Conservation (phyloP, 2,113 vertebrate species). For the Alosa alosa region DNA sequence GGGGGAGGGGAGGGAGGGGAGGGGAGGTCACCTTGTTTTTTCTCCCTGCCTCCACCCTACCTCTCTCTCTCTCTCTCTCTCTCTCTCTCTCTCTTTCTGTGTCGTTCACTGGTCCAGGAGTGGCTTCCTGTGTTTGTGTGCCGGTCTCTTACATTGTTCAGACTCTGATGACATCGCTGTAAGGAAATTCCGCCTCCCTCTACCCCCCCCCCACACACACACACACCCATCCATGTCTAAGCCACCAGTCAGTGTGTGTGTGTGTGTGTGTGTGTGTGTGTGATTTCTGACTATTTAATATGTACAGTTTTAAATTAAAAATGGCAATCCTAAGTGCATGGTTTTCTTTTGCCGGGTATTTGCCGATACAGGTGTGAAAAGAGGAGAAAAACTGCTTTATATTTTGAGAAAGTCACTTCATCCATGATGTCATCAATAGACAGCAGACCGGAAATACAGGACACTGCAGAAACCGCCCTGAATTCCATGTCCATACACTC, state of each 20-base stretch:
- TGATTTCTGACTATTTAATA: background rate
- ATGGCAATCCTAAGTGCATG: no score
- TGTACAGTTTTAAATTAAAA: no score
- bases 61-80: conserved; percentile 24
- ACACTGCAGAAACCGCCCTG: background rate
- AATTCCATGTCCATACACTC: conserved; percentile 36
- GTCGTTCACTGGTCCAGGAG: conserved; percentile 46
- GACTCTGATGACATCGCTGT: conserved; percentile 61
- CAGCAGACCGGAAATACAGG: background rate
- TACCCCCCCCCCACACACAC: background rate
- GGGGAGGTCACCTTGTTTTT: conserved; percentile 23
- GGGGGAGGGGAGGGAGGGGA: background rate
- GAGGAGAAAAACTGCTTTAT: no score
- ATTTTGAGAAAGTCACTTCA: background rate
- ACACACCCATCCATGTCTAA: background rate
- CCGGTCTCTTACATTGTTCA: conserved; percentile 71
- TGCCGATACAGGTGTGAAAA: no score
- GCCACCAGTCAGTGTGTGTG: background rate
- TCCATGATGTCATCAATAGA: background rate
- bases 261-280: background rate
- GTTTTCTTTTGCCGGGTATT: no score
- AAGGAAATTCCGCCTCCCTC: conserved; percentile 57
- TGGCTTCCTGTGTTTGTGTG: conserved; percentile 77
- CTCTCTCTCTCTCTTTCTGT: conserved; percentile 23
- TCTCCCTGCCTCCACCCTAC: conserved; percentile 5